A percentile compares a stretch with the other conserved stretches of the same genome.
phyloP scores from a whole-genome alignment of 2,797 vertebrate species.

The Xenentodon cancila region DNA sequence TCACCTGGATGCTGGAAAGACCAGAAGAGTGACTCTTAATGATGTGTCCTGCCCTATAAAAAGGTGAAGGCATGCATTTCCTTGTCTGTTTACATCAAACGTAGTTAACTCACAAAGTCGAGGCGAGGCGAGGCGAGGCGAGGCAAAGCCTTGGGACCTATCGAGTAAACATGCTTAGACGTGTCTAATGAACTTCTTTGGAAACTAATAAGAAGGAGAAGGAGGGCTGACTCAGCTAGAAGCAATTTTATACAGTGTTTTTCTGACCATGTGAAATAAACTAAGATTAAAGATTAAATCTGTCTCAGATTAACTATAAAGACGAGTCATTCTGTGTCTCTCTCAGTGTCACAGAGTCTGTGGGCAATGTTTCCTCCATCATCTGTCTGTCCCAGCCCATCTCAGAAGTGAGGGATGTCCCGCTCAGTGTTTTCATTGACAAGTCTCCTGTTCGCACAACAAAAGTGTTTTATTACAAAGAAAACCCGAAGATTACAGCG shows the following conservation, averaged over 20 bases:
- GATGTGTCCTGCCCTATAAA: constrained; percentile 83
- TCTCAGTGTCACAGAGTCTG: constrained; percentile 68
- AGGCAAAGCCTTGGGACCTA: not conserved
- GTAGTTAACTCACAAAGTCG: not conserved
- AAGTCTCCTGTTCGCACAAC: constrained; percentile 79
- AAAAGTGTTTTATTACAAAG: constrained; percentile 86
- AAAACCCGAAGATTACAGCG: constrained; percentile 83
- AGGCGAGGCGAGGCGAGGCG: not conserved
- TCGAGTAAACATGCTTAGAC: constrained; percentile 18
- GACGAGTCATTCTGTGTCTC: constrained; percentile 14
- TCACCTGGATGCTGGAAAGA: constrained; percentile 85
- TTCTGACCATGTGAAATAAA: not conserved
- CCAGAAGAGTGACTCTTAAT: constrained; percentile 86
- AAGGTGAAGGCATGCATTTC: constrained; percentile 52
- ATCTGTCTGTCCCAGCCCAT: constrained; percentile 77
- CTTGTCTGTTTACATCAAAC: not conserved
- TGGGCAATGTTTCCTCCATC: constrained; percentile 75
- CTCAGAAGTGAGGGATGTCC: constrained; percentile 76
- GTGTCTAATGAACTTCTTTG: constrained; percentile 16
- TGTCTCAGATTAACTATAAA: not conserved
- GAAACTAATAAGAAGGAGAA: constrained; percentile 1
- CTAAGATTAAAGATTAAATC: not conserved
- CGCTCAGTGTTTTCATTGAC: constrained; percentile 86
- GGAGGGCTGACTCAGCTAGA: constrained; percentile 14
- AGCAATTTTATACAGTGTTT: constrained; percentile 9